Evolutionary conservation across 64 coral and sea anemone species (phyloP).

Genomic region (Montipora sp.): DNA sequence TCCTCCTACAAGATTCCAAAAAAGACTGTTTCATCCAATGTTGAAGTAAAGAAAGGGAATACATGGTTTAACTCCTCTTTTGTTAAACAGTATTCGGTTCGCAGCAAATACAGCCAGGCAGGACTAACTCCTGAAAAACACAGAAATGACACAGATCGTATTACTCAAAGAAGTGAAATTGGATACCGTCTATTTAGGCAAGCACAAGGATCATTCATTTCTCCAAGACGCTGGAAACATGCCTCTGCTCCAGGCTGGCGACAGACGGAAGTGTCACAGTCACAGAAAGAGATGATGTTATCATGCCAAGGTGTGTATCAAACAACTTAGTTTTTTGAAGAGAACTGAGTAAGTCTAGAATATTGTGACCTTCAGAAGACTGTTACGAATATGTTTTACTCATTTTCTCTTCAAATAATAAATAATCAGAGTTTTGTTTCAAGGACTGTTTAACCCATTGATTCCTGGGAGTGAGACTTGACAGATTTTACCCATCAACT

Average conservation of each 20-base stretch:
- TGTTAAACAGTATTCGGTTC: not conserved
- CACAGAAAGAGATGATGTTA: not conserved
- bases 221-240: constrained; percentile 15
- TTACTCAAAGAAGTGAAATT: constrained; percentile 9
- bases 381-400: too few species aligned
- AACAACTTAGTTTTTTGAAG: not conserved
- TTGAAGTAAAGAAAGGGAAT: not conserved
- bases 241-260: not conserved
- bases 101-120: not conserved
- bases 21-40: not conserved
- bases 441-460: too few species aligned
- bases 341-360: not conserved
- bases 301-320: constrained; percentile 4
- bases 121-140: not conserved
- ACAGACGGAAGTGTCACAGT: not conserved
- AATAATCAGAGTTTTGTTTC: too few species aligned
- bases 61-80: constrained; percentile 6
- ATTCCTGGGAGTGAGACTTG: too few species aligned
- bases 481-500: too few species aligned
- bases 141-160: not conserved
- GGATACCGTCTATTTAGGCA: constrained; percentile 1
- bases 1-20: constrained; percentile 18
- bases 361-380: not conserved
- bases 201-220: not conserved
- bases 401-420: too few species aligned